Evolutionary conservation across 2,888 invertebrate species (phyloP).

Genomic region (Chloroclystis v-ata): DNA sequence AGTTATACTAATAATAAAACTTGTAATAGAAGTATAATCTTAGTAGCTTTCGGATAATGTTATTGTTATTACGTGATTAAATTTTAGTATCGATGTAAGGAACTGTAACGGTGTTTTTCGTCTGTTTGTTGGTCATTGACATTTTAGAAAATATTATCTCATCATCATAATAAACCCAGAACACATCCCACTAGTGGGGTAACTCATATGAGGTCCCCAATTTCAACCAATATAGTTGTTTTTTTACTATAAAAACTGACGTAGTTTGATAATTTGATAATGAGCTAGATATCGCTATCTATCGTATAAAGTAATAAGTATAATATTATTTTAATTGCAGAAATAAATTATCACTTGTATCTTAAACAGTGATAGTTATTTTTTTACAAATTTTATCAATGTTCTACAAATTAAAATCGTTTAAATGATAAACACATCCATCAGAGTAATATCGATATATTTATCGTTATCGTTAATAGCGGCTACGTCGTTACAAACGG

Average conservation of each 20-base stretch:
- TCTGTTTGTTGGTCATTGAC: neutral
- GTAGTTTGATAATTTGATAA: too few relatives aligned
- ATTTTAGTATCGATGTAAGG: conserved; percentile 11
- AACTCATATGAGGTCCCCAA: too few relatives aligned
- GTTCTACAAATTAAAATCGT: neutral
- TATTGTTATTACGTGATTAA: conserved; percentile 15
- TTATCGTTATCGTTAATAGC: conserved; percentile 74
- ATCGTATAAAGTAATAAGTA: too few relatives aligned
- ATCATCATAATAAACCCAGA: too few relatives aligned
- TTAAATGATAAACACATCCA: neutral
- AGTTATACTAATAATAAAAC: neutral
- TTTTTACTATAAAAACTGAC: too few relatives aligned
- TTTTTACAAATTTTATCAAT: neutral
- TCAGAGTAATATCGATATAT: conserved; percentile 47
- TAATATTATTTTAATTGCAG: too few relatives aligned
- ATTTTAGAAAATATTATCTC: too few relatives aligned
- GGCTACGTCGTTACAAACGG: conserved; percentile 72
- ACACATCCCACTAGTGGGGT: too few relatives aligned
- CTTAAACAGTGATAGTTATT: too few relatives aligned
- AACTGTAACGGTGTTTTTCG: neutral
- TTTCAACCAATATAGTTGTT: too few relatives aligned
- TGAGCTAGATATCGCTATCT: too few relatives aligned
- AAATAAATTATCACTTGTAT: too few relatives aligned
- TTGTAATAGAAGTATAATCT: conserved; percentile 1
- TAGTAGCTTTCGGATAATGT: conserved; percentile 20